Evolutionary conservation across 2,888 invertebrate species (phyloP), one percentile per base, ranked within the genome.

Genomic region (Acronicta alni): DNA sequence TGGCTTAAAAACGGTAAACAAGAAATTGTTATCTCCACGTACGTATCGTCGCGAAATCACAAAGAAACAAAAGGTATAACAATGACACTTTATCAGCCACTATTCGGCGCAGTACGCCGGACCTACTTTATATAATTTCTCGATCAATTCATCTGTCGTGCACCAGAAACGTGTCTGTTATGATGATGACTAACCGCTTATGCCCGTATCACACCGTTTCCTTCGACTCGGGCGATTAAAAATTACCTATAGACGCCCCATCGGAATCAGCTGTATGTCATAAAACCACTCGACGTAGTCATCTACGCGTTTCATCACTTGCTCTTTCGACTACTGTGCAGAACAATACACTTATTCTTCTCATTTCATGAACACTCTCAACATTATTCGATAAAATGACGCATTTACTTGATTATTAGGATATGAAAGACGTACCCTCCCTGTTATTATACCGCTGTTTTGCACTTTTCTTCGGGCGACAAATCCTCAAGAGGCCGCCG

Each of bases 361-460:
- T 82, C 71, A 78, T 84, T 86, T 81, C 70, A 76, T 82, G 80
- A 81, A 82, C 76, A 81, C 83, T 84, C 79, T 80, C 76, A 73
- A 88, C 85, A 88, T 83, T 91, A 91, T 91, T 90, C 84, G 85
- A 89, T 91, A 92, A 92, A 93, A 94, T 94, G 93, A 94, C 94
- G 94, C 94, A 94, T 94, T 94, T 93, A 91, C 91, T 88, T 89
- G 87, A 92, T 88, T 91, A 87, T 77, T 90, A 87, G 90, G 89
- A 93, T 86, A 86, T 90, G 88, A 91, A 92, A 92, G 92, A 94
- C 94, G 89, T 94, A 94, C 94, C 94, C 93, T 93, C 94, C 93
- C 92, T 91, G 92, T 91, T 91, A 89, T 86, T 93, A 86, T 85
- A 90, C 89, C 84, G 89, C 89, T 89, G 90, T 87, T 88, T 82